Evolutionary conservation across 1,140 invertebrate genomes (phyloP).

Genomic region (Melanaphis sacchari): DNA sequence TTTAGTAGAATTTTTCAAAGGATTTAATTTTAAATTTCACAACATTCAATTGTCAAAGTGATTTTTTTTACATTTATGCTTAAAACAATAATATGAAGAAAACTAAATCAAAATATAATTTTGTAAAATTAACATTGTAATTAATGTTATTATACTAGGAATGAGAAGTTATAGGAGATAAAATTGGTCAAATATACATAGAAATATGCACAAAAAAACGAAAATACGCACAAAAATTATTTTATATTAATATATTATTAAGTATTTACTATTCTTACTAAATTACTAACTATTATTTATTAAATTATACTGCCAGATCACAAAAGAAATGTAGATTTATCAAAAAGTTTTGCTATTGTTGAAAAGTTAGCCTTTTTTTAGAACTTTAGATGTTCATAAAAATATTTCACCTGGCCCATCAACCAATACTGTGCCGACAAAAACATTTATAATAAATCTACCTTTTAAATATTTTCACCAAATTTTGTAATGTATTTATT

Average conservation of each 20-base stretch:
- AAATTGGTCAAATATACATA: too few relatives aligned
- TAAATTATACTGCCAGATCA: not conserved
- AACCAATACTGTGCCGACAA: not conserved
- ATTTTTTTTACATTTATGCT: not conserved
- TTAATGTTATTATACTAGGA: too few relatives aligned
- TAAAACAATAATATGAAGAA: too few relatives aligned
- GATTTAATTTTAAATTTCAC: not conserved
- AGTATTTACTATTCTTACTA: too few relatives aligned
- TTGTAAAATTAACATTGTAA: too few relatives aligned
- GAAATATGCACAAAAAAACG: too few relatives aligned
- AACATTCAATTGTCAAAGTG: not conserved
- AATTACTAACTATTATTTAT: too few relatives aligned
- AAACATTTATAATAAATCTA: not conserved
- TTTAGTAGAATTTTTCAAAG: not conserved
- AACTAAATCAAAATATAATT: too few relatives aligned
- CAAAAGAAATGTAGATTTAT: not conserved
- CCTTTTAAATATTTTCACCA: not conserved
- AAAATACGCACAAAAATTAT: too few relatives aligned
- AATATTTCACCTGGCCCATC: not conserved
- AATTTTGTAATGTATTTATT: too few relatives aligned
- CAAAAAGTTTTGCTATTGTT: not conserved
- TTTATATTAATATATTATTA: too few relatives aligned
- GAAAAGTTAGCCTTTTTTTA: conserved; percentile 3
- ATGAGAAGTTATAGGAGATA: too few relatives aligned
- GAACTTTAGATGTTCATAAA: not conserved